Percentiles rank a stretch among this genome's conserved stretches.
Conservation (phyloP, 2,888 invertebrate species). For the Crepidodera aurea region DNA sequence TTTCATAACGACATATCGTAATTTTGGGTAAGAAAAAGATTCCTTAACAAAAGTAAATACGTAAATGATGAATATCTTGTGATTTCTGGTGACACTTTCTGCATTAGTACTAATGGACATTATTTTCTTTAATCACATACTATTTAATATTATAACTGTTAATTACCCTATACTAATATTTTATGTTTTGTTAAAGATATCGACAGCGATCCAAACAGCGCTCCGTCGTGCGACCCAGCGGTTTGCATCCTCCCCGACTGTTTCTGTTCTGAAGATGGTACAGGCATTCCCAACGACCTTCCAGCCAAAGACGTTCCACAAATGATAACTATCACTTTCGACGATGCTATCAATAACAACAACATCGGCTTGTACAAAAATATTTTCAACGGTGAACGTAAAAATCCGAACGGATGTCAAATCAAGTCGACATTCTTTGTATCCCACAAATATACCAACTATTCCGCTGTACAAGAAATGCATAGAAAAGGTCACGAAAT, state of each 20-base stretch:
- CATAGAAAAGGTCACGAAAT: constrained; percentile 93
- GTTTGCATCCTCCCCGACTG: constrained; percentile 91
- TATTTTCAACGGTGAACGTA: constrained; percentile 87
- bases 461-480: constrained; percentile 91
- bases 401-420: constrained; percentile 93
- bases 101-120: too few species aligned
- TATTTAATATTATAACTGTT: too few species aligned
- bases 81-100: too few species aligned
- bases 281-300: constrained; percentile 83
- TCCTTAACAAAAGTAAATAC: too few species aligned
- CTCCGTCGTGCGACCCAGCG: constrained; percentile 85
- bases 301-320: constrained; percentile 88
- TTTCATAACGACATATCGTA: too few species aligned
- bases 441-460: constrained; percentile 93
- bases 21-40: too few species aligned
- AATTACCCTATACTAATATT: too few species aligned
- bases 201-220: constrained; percentile 92
- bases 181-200: constrained; percentile 74
- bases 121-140: too few species aligned
- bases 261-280: constrained; percentile 93
- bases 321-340: constrained; percentile 94
- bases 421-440: constrained; percentile 93
- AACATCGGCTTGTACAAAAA: constrained; percentile 94
- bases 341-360: constrained; percentile 94
- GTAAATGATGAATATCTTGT: too few species aligned